A percentile compares a stretch with the other conserved stretches of the same genome.
Evolutionary conservation across 2,888 invertebrate species (phyloP).

Genomic region (Stegana nigrithorax): DNA sequence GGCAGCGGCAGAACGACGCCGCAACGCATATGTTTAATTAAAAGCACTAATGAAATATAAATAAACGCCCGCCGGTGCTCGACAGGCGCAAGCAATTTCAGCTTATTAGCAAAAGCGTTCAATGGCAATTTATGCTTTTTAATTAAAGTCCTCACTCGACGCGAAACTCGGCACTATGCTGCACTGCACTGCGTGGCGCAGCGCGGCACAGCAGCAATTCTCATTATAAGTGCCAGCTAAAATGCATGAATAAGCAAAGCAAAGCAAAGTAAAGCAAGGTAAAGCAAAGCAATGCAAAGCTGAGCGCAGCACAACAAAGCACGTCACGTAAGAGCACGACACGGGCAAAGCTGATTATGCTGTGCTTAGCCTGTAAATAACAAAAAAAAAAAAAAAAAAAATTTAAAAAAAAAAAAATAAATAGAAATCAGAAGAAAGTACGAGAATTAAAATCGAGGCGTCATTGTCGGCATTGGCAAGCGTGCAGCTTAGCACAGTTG

Average conservation of each 20-base stretch:
- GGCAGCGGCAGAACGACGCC: slow-evolving; percentile 16
- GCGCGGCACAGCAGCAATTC: no score
- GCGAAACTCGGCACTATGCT: no score
- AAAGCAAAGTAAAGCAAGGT: background rate
- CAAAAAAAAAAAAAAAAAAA: background rate
- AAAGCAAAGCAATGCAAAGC: no score
- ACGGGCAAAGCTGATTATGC: no score
- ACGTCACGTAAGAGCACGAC: no score
- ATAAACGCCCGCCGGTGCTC: slow-evolving; percentile 34
- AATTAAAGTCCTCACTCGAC: slow-evolving; percentile 14
- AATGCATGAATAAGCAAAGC: slow-evolving; percentile 16
- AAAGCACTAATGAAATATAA: slow-evolving; percentile 61
- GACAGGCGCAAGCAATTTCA: slow-evolving; percentile 55
- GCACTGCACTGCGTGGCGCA: no score
- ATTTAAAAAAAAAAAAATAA: background rate
- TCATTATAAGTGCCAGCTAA: slow-evolving; percentile 14
- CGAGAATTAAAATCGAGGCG: no score
- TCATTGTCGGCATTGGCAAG: no score
- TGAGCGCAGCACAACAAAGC: no score
- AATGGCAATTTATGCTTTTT: slow-evolving; percentile 28
- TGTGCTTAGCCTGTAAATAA: background rate
- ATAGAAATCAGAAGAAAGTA: background rate
- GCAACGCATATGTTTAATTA: slow-evolving; percentile 46
- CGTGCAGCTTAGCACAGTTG: no score
- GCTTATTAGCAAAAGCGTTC: slow-evolving; percentile 46